Conservation (phyloP, 2,113 vertebrate genomes). For the Butastur rufipennis region DNA sequence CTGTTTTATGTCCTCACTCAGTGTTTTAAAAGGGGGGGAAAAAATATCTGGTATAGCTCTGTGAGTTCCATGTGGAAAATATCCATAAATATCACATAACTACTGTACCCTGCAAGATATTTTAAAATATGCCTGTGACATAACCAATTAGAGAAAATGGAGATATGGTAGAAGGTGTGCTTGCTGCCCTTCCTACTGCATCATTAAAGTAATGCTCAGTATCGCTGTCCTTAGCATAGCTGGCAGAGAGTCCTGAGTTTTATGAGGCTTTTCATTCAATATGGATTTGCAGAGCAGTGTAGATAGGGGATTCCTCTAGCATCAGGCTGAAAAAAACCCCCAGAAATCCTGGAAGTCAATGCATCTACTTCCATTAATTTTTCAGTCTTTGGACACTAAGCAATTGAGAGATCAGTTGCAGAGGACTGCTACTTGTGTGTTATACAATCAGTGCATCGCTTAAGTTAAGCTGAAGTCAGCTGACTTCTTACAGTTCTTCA, state of each 20-base stretch:
- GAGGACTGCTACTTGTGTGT: neutral
- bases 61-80: neutral
- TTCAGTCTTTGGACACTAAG: neutral
- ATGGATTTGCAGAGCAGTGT: neutral
- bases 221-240: neutral
- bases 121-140: neutral
- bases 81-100: neutral
- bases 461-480: neutral
- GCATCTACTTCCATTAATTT: neutral
- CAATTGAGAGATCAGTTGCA: neutral
- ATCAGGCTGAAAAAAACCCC: neutral
- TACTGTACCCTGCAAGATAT: neutral
- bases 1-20: neutral
- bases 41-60: neutral
- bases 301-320: neutral
- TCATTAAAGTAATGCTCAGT: neutral
- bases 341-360: neutral
- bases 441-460: neutral
- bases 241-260: neutral
- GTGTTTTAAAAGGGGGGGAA: neutral
- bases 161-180: neutral
- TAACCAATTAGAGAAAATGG: neutral
- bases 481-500: neutral
- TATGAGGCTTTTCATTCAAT: neutral
- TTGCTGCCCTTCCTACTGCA: neutral